Evolutionary conservation across 2,113 vertebrate genomes (phyloP).

Genomic region (Pyrgilauda ruficollis): DNA sequence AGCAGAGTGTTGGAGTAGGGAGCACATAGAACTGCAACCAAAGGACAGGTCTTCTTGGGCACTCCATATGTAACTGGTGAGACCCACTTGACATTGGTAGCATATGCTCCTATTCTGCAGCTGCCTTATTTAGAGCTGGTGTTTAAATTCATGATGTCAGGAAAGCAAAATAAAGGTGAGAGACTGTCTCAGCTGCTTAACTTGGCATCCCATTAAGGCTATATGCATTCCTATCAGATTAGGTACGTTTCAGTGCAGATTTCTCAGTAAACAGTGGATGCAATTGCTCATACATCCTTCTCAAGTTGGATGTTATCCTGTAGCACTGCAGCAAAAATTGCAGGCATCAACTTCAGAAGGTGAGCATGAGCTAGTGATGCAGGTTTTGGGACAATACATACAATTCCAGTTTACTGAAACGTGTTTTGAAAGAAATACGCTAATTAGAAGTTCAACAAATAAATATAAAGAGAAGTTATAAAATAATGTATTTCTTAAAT

Average conservation of each 20-base stretch:
- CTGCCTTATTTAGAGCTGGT: not conserved
- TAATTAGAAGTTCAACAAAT: not conserved
- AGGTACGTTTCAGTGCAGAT: not conserved
- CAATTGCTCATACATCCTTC: not conserved
- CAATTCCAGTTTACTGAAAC: not conserved
- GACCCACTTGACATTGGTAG: not conserved
- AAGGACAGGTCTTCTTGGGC: not conserved
- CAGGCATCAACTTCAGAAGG: not conserved
- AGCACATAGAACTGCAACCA: accelerated
- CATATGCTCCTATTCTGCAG: accelerated
- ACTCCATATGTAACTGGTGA: not conserved
- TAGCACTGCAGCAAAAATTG: not conserved
- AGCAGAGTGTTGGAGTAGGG: not conserved
- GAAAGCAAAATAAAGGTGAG: not conserved
- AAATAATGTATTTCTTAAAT: not conserved
- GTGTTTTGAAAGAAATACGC: not conserved
- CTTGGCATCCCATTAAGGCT: not conserved
- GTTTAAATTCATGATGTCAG: not conserved
- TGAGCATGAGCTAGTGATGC: not conserved
- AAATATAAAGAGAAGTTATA: not conserved
- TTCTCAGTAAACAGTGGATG: not conserved
- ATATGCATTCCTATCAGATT: not conserved
- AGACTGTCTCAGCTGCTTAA: not conserved
- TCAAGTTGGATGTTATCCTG: not conserved
- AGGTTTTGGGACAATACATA: not conserved